Evolutionary conservation across 2,797 vertebrate genomes (phyloP), one percentile per base, ranked within the genome.

Genomic region (Acanthurus tractus): DNA sequence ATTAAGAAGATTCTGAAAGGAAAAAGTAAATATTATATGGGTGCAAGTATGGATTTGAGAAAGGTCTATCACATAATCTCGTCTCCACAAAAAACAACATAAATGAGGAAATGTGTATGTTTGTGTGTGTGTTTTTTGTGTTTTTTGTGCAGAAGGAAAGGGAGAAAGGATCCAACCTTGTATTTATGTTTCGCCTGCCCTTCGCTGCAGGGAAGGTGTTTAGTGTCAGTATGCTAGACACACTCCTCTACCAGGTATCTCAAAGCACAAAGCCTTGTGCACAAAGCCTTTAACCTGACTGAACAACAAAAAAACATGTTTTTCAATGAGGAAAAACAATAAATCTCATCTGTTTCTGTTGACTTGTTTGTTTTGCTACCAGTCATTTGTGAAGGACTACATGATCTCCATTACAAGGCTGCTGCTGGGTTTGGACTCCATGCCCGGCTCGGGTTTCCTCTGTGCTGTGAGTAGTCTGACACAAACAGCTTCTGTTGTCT

Each of bases 361-460:
- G 2, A 52, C 70, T 54, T 78, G 11, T 81, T 54, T 83, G 68
- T 71, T 79, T 25, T 84, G 62, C 70, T 62, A 7, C 48, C 89
- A 96, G 96, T 96, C 96, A 2, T 96, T 96, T 87, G 96, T 96
- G 86, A 96, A 96, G 86, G 96, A 96, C 93, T 96, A 96, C 94
- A 96, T 96, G 95, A 96, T 96, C 91, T 96, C 96, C 89, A 96
- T 96, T 84, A 92, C 95, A 69, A 95, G 96, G 72, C 93, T 96
- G 46, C 89, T 97, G 68, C 92, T 97, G 65, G 96, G 96, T 64
- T 92, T 96, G 46, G 96, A 96, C 90, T 96, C 96, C 70, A 96
- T 96, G 94, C 96, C 96, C 0, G 96, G 96, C 68, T 96, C 96
- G 6, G 96, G 96, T 44, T 96, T 96, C 86, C 93, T 96, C 61